Conservation (phyloP, 1,140 invertebrate genomes). For the Elysia chlorotica region DNA sequence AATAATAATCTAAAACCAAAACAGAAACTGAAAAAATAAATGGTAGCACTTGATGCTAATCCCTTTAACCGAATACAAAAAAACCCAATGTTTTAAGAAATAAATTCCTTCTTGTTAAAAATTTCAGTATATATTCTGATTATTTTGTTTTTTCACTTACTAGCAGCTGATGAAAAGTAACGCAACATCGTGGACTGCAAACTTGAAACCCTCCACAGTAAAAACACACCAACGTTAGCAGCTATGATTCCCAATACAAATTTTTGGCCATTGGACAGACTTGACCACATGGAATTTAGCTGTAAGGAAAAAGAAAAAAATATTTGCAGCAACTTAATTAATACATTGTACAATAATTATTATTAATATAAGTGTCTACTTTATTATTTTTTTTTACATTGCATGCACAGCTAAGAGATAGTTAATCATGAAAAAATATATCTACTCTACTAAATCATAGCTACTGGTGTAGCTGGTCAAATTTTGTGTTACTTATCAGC, state of each 20-base stretch:
- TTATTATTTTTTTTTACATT: not conserved
- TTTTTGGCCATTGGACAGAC: constrained; percentile 75
- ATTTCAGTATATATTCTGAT: not conserved
- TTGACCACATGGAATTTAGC: constrained; percentile 76
- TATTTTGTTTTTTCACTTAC: constrained; percentile 1
- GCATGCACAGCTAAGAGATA: not conserved
- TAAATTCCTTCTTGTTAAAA: not conserved
- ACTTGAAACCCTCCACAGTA: constrained; percentile 72
- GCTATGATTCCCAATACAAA: constrained; percentile 81
- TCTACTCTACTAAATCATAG: not conserved
- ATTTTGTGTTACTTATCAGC: too few species aligned
- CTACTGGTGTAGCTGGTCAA: too few species aligned
- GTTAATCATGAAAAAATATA: not conserved
- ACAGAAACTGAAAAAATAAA: too few species aligned
- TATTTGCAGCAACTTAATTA: not conserved
- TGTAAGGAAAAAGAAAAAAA: constrained; percentile 50
- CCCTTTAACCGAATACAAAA: not conserved
- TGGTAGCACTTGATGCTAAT: not conserved
- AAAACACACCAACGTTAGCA: constrained; percentile 80
- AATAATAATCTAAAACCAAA: too few species aligned
- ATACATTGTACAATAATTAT: not conserved
- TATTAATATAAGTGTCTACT: not conserved
- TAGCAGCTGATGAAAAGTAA: constrained; percentile 35
- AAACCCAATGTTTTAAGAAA: not conserved
- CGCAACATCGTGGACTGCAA: constrained; percentile 30